These are phyloP conservation scores for Calliphora vomitoria DNA, from an alignment of 2,888 invertebrate species.

Conservation along the genomic window DNA sequence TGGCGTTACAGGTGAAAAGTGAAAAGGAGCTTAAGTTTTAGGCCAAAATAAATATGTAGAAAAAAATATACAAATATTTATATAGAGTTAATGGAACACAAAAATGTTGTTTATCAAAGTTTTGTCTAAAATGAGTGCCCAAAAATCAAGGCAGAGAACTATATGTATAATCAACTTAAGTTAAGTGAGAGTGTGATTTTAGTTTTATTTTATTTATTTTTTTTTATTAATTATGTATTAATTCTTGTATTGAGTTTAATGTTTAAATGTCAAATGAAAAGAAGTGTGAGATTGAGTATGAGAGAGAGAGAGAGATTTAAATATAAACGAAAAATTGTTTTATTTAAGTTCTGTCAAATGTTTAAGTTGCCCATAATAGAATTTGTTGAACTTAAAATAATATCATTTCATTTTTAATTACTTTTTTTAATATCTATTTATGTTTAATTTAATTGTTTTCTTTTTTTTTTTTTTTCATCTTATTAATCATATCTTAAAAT, in stretches of 20 bases:
- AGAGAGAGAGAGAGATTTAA: slow-evolving; percentile 40
- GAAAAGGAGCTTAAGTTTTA: slow-evolving; percentile 58
- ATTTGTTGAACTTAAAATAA: slow-evolving; percentile 72
- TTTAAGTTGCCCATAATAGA: slow-evolving; percentile 71
- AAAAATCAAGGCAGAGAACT: slow-evolving; percentile 50
- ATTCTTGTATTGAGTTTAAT: slow-evolving; percentile 49
- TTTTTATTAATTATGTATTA: not conserved
- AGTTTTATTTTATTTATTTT: slow-evolving; percentile 29
- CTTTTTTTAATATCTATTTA: slow-evolving; percentile 68
- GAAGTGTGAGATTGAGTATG: slow-evolving; percentile 28
- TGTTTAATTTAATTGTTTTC: slow-evolving; percentile 58
- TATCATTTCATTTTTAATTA: slow-evolving; percentile 72
- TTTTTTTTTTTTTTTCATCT: slow-evolving; percentile 45
- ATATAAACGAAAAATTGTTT: slow-evolving; percentile 59
- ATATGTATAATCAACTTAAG: slow-evolving; percentile 64
- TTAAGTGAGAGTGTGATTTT: slow-evolving; percentile 56
- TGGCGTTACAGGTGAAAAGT: slow-evolving; percentile 42
- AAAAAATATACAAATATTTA: slow-evolving; percentile 62
- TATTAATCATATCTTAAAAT: slow-evolving; percentile 62
- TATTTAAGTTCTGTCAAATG: slow-evolving; percentile 68
- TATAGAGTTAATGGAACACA: slow-evolving; percentile 56
- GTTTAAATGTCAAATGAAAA: slow-evolving; percentile 43
- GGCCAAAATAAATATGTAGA: slow-evolving; percentile 56
- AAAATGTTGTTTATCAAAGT: slow-evolving; percentile 62
- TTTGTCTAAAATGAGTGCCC: slow-evolving; percentile 60